Evolutionary conservation across 2,888 invertebrate genomes (phyloP).

Genomic region (Drosophila paracracens): DNA sequence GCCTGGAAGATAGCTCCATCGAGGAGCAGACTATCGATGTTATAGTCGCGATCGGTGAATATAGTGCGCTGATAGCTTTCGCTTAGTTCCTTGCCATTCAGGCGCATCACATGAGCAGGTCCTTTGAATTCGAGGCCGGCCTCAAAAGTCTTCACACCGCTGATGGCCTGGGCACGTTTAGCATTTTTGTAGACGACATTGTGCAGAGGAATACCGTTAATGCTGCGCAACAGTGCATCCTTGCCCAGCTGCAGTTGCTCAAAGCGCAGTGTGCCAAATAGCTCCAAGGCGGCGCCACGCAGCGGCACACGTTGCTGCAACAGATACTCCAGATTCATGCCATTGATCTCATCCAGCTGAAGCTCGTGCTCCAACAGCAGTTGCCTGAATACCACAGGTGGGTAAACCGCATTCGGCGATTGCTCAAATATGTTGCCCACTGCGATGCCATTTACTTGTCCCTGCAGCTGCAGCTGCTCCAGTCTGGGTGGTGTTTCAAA

Average conservation of each 20-base stretch:
- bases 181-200: conserved; percentile 69
- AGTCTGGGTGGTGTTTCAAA: conserved; percentile 64
- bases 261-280: conserved; percentile 78
- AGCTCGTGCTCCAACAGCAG: conserved; percentile 60
- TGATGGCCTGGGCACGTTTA: conserved; percentile 68
- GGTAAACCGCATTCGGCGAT: conserved; percentile 37
- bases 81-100: conserved; percentile 75
- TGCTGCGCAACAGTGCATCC: conserved; percentile 65
- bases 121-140: conserved; percentile 71
- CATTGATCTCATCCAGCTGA: conserved; percentile 67
- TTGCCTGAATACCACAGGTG: conserved; percentile 52
- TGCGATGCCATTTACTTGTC: conserved; percentile 66
- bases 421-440: conserved; percentile 58
- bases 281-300: conserved; percentile 69
- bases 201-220: conserved; percentile 76
- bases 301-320: conserved; percentile 77
- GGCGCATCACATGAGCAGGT: conserved; percentile 71
- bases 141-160: conserved; percentile 69
- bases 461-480: conserved; percentile 50
- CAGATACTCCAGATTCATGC: conserved; percentile 75
- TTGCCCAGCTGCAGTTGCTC: conserved; percentile 73
- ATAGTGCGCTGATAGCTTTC: conserved; percentile 74
- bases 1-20: conserved; percentile 70
- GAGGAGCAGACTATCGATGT: conserved; percentile 74
- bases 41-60: conserved; percentile 71